Base-by-base conservation (phyloP, 1,140 invertebrate genomes). In the Drosophila sproati region DNA sequence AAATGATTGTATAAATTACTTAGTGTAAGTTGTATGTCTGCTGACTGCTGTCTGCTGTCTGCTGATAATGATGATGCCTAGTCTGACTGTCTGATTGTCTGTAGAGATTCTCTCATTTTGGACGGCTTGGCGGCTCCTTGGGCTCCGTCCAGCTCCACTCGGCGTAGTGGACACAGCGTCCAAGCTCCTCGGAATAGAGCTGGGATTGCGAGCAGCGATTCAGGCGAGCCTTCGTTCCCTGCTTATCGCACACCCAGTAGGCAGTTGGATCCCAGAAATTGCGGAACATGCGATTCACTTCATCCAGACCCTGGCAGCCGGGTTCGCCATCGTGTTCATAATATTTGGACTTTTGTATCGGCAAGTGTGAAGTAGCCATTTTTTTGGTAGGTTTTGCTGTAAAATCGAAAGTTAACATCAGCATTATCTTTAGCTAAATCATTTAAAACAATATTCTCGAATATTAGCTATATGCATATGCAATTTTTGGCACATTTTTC, bases 181-280 rank as follows among this genome's bases (percentile, higher is more conserved):
- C 80, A 50, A 91, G 52, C 12, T 82, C 86, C 54, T 91, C 91
- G 61, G 82, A 87, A 37, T 91, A 92, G 10, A 92, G 68, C 61
- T 92, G 80, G 0, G 91, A 78, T 34, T 81, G 51, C 3, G 80
- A 78, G 48, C 91, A 92, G 34, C 74, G 88, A 55, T 82, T 73
- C 4, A 91, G 69, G 39, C 79, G 77, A 4, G 91, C 91, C 0
- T 74, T 82, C 4, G 79, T 78, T 8, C 91, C 91, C 61, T 85
- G 85, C 70, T 67, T 82, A 2, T 91, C 91, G 61, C 91, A 92
- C 52, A 85, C 75, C 91, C 91, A 92, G 68, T 90, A 92, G 0
- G 85, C 75, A 3, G 91, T 92, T 28, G 91, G 91, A 78, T 92
- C 91, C 91, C 91, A 92, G 70, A 85, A 92, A 41, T 92, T 87